Evolutionary conservation across 2,888 invertebrate species (phyloP).

Genomic region (Lampropteryx suffumata): DNA sequence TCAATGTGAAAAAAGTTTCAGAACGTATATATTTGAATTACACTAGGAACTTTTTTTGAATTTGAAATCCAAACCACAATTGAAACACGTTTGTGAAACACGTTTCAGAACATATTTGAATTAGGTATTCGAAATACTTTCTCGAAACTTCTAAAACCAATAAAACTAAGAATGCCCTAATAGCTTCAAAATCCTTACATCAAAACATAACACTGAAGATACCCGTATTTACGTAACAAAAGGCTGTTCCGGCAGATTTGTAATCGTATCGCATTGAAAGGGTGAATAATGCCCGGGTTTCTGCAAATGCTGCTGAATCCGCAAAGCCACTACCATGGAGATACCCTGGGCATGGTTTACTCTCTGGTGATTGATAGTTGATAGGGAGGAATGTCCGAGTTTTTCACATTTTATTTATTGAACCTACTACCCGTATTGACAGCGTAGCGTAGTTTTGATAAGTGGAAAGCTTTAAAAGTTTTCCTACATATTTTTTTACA

Average conservation of each 20-base stretch:
- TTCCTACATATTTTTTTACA: too few relatives aligned
- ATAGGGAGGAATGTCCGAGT: constrained; percentile 4
- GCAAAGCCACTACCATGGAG: constrained; percentile 64
- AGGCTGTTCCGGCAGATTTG: constrained; percentile 44
- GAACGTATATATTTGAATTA: too few relatives aligned
- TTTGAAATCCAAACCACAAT: too few relatives aligned
- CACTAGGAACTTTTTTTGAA: too few relatives aligned
- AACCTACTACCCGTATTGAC: background rate
- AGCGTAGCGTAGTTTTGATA: too few relatives aligned
- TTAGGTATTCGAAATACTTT: too few relatives aligned
- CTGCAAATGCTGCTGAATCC: constrained; percentile 57
- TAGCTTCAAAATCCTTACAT: constrained; percentile 13
- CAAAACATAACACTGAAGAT: constrained; percentile 17
- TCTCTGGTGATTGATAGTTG: constrained; percentile 13
- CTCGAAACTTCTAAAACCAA: too few relatives aligned
- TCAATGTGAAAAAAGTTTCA: too few relatives aligned
- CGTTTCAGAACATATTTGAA: too few relatives aligned
- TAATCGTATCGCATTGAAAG: constrained; percentile 47
- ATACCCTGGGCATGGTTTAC: constrained; percentile 34
- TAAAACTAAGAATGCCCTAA: background rate
- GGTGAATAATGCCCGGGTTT: constrained; percentile 68
- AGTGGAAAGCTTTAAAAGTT: too few relatives aligned
- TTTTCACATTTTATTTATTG: background rate
- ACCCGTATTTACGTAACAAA: constrained; percentile 35
- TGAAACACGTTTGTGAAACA: too few relatives aligned